Percentiles rank a stretch among this genome's conserved stretches.
These are phyloP conservation scores for Drosophila varians DNA, from an alignment of 1,140 invertebrate genomes.

Conservation along the genomic window DNA sequence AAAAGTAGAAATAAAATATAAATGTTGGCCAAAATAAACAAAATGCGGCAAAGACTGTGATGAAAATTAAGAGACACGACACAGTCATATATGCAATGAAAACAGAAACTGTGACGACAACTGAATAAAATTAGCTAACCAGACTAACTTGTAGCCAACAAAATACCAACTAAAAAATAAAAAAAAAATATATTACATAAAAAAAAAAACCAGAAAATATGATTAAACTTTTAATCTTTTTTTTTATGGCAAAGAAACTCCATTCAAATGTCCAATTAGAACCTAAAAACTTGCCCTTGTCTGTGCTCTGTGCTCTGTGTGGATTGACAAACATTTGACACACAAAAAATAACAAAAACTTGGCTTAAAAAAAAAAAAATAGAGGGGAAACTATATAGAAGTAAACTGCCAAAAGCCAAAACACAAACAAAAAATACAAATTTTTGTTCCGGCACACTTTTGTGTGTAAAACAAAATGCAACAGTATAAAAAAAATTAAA, in stretches of 20 bases:
- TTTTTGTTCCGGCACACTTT: constrained; percentile 12
- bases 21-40: background rate
- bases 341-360: constrained; percentile 8
- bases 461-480: constrained; percentile 14
- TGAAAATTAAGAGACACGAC: constrained; percentile 8
- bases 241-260: background rate
- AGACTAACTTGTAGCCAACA: too few relatives aligned
- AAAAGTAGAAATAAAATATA: background rate
- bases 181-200: background rate
- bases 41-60: background rate
- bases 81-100: background rate
- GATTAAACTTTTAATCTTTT: too few relatives aligned
- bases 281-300: constrained; percentile 11
- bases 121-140: constrained; percentile 22
- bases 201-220: too few relatives aligned
- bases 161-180: too few relatives aligned
- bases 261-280: background rate
- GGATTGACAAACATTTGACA: constrained; percentile 43
- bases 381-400: constrained; percentile 12
- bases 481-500: background rate
- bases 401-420: constrained; percentile 48
- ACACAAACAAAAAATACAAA: constrained; percentile 30
- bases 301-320: constrained; percentile 26
- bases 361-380: constrained; percentile 23
- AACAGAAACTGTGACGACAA: background rate